Percentiles rank a stretch among this genome's conserved stretches.
Conservation (phyloP, 2,797 vertebrate species). For the Tragopan temminckii region DNA sequence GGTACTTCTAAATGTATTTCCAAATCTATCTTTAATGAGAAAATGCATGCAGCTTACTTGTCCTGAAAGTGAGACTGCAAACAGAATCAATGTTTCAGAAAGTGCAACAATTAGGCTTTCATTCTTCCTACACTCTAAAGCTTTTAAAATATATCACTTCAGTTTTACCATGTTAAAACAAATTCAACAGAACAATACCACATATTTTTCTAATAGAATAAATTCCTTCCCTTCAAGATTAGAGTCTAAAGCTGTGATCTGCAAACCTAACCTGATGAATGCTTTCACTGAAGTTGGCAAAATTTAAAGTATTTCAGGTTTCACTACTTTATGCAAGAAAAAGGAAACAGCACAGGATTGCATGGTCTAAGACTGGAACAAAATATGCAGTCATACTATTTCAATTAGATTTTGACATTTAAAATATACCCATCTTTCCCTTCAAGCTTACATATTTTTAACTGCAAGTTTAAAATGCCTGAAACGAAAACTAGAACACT, state of each 20-base stretch:
- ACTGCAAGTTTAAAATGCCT: neutral
- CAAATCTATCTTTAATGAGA: neutral
- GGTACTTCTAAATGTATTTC: constrained; percentile 27
- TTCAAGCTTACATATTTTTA: neutral
- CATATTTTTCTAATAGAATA: neutral
- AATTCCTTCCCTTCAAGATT: neutral
- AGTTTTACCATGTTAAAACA: neutral
- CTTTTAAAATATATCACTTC: neutral
- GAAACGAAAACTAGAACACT: neutral
- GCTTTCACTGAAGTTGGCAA: neutral
- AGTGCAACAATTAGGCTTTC: neutral
- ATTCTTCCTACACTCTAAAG: neutral
- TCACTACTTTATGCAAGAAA: neutral
- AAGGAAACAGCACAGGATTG: neutral
- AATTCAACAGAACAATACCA: neutral
- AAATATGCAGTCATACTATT: neutral
- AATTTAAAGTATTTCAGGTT: neutral
- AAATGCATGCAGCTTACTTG: neutral
- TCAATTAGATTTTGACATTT: neutral
- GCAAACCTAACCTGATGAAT: neutral
- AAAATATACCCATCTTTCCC: neutral
- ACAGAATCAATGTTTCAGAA: neutral
- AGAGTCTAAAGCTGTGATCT: neutral
- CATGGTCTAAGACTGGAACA: neutral
- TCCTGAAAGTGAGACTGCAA: neutral